Base-by-base conservation (phyloP, 2,888 invertebrate genomes). In the Ormyrus thymus region DNA sequence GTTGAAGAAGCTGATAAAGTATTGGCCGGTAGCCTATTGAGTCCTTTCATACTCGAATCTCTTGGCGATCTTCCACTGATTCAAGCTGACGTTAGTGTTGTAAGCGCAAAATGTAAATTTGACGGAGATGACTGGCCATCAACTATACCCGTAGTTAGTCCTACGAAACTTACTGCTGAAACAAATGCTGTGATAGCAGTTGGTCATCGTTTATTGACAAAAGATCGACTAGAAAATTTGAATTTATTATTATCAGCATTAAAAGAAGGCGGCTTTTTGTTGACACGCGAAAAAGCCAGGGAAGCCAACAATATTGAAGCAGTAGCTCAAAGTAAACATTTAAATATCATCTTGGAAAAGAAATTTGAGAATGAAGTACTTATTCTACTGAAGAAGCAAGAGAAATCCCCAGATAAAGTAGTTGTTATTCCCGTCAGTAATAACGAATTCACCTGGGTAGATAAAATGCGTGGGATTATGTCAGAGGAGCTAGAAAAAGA, bases 31-130 rank as follows among this genome's bases (percentile, higher is more conserved):
- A 80, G 89, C 45, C 79, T 90, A 0, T 82, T 94, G 0, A 90
- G 94, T 0, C 92, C 92, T 4, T 83, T 90, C 10, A 91, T 96
- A 7, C 89, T 91, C 7, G 92, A 93, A 1, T 90, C 93, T 0
- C 90, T 96, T 0, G 93, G 92, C 65, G 94, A 96, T 84, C 87
- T 94, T 55, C 95, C 95, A 0, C 87, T 95, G 11, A 91, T 95
- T 5, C 94, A 95, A 84, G 93, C 94, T 0, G 94, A 95, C 68
- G 90, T 94, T 0, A 90, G 92, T 71, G 88, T 95, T 0, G 86
- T 94, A 3, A 82, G 85, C 7, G 74, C 87, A 5, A 73, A 84
- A 5, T 83, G 84, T 13, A 83, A 83, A 68, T 80, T 92, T 65
- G 91, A 92, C 1, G 86, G 92, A 7, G 83, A 91, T 10, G 86